A percentile compares a stretch with the other conserved stretches of the same genome.
phyloP scores from a whole-genome alignment of 2,113 vertebrate genomes.

The Hiodon tergisus region DNA sequence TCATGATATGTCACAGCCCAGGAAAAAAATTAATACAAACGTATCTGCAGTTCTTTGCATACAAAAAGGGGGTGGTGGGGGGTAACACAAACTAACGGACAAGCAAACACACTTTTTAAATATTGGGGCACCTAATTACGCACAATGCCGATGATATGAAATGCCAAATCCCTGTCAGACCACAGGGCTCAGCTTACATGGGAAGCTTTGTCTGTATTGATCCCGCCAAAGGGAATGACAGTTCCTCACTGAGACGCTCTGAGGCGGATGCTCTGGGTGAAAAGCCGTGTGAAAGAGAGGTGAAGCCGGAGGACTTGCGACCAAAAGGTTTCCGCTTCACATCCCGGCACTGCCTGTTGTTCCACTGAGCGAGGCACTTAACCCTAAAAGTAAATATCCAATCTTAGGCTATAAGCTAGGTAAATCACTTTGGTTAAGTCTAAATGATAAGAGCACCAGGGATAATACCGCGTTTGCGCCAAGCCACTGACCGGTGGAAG shows the following conservation, averaged over 20 bases:
- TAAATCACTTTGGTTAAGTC: too few relatives aligned
- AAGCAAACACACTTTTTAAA: neutral
- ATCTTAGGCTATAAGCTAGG: too few relatives aligned
- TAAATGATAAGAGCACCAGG: too few relatives aligned
- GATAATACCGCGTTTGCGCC: too few relatives aligned
- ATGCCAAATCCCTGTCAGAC: neutral
- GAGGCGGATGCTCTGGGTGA: neutral
- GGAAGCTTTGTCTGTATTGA: constrained; percentile 3
- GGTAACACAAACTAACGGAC: neutral
- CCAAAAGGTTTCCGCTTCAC: too few relatives aligned
- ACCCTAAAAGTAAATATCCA: too few relatives aligned
- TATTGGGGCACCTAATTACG: constrained; percentile 4
- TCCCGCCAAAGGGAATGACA: neutral
- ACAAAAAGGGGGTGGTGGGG: constrained; percentile 1
- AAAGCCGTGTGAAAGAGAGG: too few relatives aligned
- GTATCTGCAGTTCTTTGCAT: constrained; percentile 1
- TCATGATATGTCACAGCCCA: neutral
- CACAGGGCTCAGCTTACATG: neutral
- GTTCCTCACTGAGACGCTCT: neutral
- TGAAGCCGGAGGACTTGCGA: too few relatives aligned
- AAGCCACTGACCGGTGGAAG: too few relatives aligned
- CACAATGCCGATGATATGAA: neutral
- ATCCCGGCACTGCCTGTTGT: too few relatives aligned
- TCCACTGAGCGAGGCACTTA: too few relatives aligned
- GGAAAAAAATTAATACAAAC: constrained; percentile 1